phyloP scores from a whole-genome alignment of 2,797 vertebrate species.

The Lophotriccus pileatus region DNA sequence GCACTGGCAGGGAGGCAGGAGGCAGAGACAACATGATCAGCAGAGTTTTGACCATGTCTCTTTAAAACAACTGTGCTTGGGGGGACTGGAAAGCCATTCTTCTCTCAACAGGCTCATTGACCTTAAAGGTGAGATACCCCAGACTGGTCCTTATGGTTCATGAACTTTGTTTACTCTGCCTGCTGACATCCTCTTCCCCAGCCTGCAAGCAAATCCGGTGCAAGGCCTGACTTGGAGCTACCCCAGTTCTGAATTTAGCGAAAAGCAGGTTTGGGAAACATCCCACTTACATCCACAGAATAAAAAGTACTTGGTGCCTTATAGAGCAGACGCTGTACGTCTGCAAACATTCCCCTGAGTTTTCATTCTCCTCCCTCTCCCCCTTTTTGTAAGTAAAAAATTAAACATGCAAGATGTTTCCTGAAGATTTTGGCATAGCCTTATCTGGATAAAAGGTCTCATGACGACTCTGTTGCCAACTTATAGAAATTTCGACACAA shows the following conservation, averaged over 20 bases:
- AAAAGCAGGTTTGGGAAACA: neutral
- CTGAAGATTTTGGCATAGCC: constrained; percentile 53
- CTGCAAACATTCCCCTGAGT: neutral
- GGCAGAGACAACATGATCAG: neutral
- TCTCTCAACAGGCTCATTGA: neutral
- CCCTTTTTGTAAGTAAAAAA: constrained; percentile 17
- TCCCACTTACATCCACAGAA: neutral
- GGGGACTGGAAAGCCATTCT: neutral
- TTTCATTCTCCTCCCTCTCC: neutral
- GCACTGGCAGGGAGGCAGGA: neutral
- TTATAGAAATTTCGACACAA: constrained; percentile 56
- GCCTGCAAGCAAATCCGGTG: neutral
- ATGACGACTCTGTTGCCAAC: constrained; percentile 10
- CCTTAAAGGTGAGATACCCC: neutral
- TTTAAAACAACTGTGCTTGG: neutral
- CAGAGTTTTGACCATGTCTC: neutral
- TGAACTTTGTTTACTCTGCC: neutral
- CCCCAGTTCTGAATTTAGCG: neutral
- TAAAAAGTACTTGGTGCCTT: neutral
- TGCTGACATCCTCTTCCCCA: neutral
- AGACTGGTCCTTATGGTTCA: neutral
- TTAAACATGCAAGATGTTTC: constrained; percentile 42
- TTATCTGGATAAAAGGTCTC: constrained; percentile 53
- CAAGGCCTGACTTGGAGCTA: neutral
- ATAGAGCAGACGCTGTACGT: neutral